These are phyloP conservation scores for Pterocles burchelli DNA, from an alignment of 2,113 vertebrate species.

Conservation along the genomic window DNA sequence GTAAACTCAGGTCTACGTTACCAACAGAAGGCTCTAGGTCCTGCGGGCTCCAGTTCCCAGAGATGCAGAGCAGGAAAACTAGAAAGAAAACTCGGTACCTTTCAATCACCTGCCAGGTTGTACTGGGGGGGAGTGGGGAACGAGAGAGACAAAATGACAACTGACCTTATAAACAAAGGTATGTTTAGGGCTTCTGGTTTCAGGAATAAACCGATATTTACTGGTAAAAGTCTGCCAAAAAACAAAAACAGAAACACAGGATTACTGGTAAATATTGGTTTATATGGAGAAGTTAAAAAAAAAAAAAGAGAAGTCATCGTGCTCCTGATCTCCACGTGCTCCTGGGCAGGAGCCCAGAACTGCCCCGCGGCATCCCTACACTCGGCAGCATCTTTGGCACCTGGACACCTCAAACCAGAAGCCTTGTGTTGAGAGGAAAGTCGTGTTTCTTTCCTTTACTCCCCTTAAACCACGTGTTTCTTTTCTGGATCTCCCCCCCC, in stretches of 20 bases:
- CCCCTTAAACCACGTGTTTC: neutral
- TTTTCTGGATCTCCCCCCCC: neutral
- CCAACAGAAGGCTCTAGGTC: constrained; percentile 57
- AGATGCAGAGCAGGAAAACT: constrained; percentile 58
- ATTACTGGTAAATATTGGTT: constrained; percentile 83
- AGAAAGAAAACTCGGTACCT: constrained; percentile 62
- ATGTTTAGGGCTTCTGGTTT: constrained; percentile 81
- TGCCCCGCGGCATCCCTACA: neutral
- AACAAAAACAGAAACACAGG: constrained; percentile 81
- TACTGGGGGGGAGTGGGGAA: constrained; percentile 69
- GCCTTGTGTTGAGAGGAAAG: constrained; percentile 45
- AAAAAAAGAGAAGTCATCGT: neutral
- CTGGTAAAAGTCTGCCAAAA: constrained; percentile 83
- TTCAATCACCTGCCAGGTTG: constrained; percentile 59
- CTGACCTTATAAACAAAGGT: constrained; percentile 80
- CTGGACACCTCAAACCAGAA: constrained; percentile 67
- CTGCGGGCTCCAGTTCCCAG: constrained; percentile 46
- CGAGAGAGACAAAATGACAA: constrained; percentile 75
- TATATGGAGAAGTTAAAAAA: constrained; percentile 73
- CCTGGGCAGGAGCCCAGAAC: neutral
- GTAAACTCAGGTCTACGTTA: constrained; percentile 54
- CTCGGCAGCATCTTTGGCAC: neutral
- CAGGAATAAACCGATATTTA: constrained; percentile 82
- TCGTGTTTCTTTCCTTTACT: neutral
- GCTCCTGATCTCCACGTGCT: neutral